Base-by-base conservation (phyloP, 2,797 vertebrate species). In the Oreochromis grahami region DNA sequence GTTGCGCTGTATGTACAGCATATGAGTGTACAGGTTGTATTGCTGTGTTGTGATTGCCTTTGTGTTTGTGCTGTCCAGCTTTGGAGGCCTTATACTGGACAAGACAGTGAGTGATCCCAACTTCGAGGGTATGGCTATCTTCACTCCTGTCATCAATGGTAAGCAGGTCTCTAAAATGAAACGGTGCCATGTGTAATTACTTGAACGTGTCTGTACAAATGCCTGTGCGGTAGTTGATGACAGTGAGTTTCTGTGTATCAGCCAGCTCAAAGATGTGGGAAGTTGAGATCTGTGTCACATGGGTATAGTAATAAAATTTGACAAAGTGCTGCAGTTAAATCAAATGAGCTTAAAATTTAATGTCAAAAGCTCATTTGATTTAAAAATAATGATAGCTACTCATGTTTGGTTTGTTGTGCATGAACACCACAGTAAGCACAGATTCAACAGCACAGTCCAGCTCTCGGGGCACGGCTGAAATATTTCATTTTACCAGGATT, bases 91-190 rank as follows among this genome's bases (percentile, higher is more conserved):
- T 6, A 99, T 99, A 91, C 94, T 99, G 95, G 97, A 98, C 94
- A 98, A 96, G 94, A 98, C 98, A 19, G 94, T 99, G 82, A 97
- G 97, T 3, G 95, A 97, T 82, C 97, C 97, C 15, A 97, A 96
- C 38, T 99, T 98, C 78, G 90, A 97, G 94, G 98, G 98, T 84
- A 99, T 99, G 97, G 98, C 98, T 5, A 95, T 99, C 84, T 98
- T 99, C 60, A 98, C 98, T 1, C 98, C 98, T 1, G 97, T 99
- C 58, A 98, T 99, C 32, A 99, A 99, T 3, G 98, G 98, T 99
- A 95, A 94, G 77, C 26, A n/a, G 78, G 60, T 50, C 24, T 72
- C 15, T 72, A 48, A 72, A 45, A 72, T 7, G 41, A 72, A 72
- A 48, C 9, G 0, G 9, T 48, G 21, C 24, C 24, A 70, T 3